phyloP scores from a whole-genome alignment of 2,113 vertebrate genomes.

The Phalacrocorax carbo region DNA sequence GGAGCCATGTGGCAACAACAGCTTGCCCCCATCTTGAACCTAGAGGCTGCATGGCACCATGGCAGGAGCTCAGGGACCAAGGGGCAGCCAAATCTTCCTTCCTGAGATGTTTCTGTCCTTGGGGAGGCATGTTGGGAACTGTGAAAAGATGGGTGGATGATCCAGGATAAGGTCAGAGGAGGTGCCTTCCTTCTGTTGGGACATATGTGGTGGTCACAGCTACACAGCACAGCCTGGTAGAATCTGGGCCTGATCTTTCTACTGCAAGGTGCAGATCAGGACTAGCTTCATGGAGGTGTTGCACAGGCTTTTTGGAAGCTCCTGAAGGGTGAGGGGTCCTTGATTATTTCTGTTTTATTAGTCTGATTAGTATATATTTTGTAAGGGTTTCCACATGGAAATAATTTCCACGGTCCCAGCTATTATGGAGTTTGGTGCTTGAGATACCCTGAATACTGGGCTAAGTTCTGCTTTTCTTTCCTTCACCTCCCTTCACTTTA shows the following conservation, averaged over 20 bases:
- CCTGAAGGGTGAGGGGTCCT: neutral
- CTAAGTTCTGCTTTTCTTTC: neutral
- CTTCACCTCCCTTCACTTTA: neutral
- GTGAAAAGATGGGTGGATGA: neutral
- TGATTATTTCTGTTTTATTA: neutral
- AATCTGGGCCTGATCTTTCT: neutral
- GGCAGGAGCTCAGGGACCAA: neutral
- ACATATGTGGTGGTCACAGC: neutral
- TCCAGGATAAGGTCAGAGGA: neutral
- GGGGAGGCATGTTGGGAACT: neutral
- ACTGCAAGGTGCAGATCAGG: neutral
- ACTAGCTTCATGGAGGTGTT: neutral
- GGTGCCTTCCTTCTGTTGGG: neutral
- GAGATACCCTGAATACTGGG: neutral
- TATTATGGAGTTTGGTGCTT: neutral
- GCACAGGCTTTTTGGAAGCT: neutral
- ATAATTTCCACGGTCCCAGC: neutral
- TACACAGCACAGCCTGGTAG: neutral
- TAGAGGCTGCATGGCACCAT: neutral
- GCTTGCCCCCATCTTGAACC: neutral
- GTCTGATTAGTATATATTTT: neutral
- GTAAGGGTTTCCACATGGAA: neutral
- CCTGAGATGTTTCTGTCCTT: neutral
- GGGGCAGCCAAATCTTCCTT: neutral
- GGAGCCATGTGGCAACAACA: neutral